These are phyloP conservation scores for Zootermopsis nevadensis DNA, from an alignment of 2,888 invertebrate species.

Conservation along the genomic window DNA sequence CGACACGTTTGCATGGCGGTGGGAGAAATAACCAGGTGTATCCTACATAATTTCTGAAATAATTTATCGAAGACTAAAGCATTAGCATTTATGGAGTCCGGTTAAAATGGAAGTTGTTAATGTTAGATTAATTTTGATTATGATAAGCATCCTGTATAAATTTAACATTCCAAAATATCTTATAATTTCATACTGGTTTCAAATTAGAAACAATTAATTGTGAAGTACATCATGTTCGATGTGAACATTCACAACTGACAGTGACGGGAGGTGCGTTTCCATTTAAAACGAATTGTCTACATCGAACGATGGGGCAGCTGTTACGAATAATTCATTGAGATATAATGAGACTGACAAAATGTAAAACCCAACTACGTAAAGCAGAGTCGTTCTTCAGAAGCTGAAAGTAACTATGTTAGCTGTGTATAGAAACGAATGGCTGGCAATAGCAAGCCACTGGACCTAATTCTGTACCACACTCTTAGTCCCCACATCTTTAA, in stretches of 20 bases:
- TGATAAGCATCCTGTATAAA: background rate
- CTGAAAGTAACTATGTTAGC: too few species aligned
- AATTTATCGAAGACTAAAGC: background rate
- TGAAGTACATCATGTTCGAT: background rate
- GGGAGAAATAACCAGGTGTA: background rate
- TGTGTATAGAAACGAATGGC: too few species aligned
- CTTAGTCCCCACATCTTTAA: too few species aligned
- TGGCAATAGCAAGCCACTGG: too few species aligned
- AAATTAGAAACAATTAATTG: background rate
- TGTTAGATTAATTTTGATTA: background rate
- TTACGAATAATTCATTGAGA: background rate
- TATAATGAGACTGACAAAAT: too few species aligned
- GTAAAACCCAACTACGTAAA: too few species aligned
- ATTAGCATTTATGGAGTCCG: background rate
- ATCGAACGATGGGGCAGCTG: background rate
- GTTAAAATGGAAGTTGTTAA: background rate
- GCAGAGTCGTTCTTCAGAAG: too few species aligned
- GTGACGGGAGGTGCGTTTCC: background rate
- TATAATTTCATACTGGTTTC: background rate
- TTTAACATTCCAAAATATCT: background rate
- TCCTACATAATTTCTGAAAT: background rate
- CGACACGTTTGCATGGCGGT: background rate
- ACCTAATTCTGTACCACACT: too few species aligned
- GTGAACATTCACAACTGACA: background rate
- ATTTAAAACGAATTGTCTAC: background rate